Percentiles rank a stretch among this genome's conserved stretches.
Conservation (phyloP, 1,140 invertebrate genomes). For the Eciton burchellii region DNA sequence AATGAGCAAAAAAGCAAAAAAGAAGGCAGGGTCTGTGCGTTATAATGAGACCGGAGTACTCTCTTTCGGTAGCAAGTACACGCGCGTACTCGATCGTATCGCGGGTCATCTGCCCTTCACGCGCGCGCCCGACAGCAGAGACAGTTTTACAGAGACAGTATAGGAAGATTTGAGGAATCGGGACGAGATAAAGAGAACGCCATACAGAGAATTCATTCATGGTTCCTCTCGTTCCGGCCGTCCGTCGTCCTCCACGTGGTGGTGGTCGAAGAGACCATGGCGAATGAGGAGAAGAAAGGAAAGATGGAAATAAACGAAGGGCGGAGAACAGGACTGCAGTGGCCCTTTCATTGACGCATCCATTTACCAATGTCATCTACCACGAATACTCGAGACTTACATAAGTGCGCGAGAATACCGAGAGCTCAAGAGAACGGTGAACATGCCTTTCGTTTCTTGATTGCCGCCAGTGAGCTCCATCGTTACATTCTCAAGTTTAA, state of each 20-base stretch:
- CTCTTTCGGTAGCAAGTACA: constrained; percentile 11
- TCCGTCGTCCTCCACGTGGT: constrained; percentile 30
- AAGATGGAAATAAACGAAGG: constrained; percentile 10
- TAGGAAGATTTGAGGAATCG: constrained; percentile 76
- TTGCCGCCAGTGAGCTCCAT: neutral
- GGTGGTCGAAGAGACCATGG: neutral
- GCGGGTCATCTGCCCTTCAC: constrained; percentile 46
- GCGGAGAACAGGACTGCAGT: neutral
- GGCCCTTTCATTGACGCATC: constrained; percentile 29
- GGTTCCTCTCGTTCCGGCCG: constrained; percentile 61
- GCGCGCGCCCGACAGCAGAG: constrained; percentile 48
- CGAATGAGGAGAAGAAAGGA: neutral
- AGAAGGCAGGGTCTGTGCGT: constrained; percentile 40
- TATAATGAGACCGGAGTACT: constrained; percentile 23
- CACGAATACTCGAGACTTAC: neutral
- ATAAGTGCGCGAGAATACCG: neutral
- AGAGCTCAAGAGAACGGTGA: neutral
- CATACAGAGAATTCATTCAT: constrained; percentile 83
- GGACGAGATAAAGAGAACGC: constrained; percentile 73
- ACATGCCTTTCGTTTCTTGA: neutral
- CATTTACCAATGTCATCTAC: constrained; percentile 1
- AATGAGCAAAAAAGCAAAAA: constrained; percentile 24
- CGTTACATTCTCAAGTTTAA: neutral
- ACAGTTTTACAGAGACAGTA: constrained; percentile 76
- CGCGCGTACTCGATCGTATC: constrained; percentile 19